Base-by-base conservation (phyloP, 2,113 vertebrate genomes). In the Rhinopomastus cyanomelas region DNA sequence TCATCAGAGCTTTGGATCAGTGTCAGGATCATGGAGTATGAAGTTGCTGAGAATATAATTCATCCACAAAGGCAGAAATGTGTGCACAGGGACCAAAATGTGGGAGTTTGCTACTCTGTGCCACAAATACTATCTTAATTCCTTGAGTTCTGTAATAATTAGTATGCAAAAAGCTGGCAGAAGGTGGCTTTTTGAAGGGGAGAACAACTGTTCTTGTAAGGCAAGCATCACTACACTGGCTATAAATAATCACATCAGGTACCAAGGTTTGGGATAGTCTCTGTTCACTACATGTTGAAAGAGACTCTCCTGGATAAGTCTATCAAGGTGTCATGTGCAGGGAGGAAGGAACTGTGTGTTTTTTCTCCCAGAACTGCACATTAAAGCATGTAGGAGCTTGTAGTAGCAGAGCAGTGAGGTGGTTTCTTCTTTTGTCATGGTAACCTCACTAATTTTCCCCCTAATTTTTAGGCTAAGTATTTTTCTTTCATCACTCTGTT, bases 381-480 rank as follows among this genome's bases (percentile, higher is more conserved):
- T 85, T 49, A 75, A 76, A 75, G 61, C 42, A 29, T 57, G 66
- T 5, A 8, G 51, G 83, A 92, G 34, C 62, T 81, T 27, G 59
- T 37, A 59, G 46, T 3, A 81, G 74, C 69, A 49, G 71, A 88
- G 60, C n/a, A 26, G 27, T 11, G 48, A 87, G 19, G 52, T 13
- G 2, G 20, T 84, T 91, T 81, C 23, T 79, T 82, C 80, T 84
- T 89, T 86, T 69, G 48, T 88, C 78, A 12, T 59, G 79, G 53
- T 88, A 81, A 85, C 88, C 32, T 91, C 56, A 59, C 37, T 20
- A 20, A 59, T 83, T 86, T 77, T 81, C 36, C 57, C 59, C 30
- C 57, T 39, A 12, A 61, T 76, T 89, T 85, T 76, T 67, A 93
- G 32, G 60, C 66, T 65, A 88, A 89, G 75, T 95, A 76, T 90